phyloP scores from a whole-genome alignment of 2,797 vertebrate species.

The Eulemur albifrons region DNA sequence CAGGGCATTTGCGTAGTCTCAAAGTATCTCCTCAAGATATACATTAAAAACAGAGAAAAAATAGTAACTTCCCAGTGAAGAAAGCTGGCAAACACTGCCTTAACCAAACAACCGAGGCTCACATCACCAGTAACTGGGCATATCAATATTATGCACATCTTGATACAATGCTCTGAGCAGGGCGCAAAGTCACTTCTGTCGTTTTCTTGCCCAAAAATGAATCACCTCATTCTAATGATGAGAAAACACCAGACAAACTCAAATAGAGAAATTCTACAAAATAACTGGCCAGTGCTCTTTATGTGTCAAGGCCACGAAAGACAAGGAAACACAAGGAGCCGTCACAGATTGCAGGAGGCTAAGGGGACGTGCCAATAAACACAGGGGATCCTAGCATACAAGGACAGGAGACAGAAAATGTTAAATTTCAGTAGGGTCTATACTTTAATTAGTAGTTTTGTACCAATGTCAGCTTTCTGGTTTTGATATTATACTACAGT shows the following conservation, averaged over 20 bases:
- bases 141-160: rapidly evolving
- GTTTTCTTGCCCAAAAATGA: neutral
- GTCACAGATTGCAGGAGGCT: neutral
- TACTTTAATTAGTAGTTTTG: neutral
- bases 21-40: neutral
- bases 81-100: neutral
- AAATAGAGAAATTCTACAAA: neutral
- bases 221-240: neutral
- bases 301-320: neutral
- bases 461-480: rapidly evolving
- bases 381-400: too few species aligned
- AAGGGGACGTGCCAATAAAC: neutral
- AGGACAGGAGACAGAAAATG: neutral
- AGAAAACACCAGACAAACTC: neutral
- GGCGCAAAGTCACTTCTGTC: neutral
- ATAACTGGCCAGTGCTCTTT: neutral
- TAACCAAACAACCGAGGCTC: rapidly evolving
- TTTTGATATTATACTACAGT: neutral
- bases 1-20: too few species aligned
- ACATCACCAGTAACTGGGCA: neutral
- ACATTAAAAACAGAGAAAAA: neutral
- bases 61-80: neutral
- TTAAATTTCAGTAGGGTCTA: too few species aligned
- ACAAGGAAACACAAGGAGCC: neutral
- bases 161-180: neutral